Conservation (phyloP, 2,797 vertebrate species). For the Mionectes olivaceus region DNA sequence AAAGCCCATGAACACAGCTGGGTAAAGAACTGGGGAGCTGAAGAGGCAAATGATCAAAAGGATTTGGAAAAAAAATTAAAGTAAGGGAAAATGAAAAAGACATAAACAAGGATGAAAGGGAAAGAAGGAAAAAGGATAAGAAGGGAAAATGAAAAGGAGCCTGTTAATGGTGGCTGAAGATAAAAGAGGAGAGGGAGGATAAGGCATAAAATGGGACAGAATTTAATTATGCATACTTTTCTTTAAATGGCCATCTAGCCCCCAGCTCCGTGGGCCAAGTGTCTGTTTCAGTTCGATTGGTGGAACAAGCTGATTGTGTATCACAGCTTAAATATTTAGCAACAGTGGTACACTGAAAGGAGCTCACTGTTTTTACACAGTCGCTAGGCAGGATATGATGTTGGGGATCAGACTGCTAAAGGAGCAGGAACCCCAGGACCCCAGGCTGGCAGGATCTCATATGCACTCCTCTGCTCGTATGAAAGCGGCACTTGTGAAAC, state of each 20-base stretch:
- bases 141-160: slow-evolving; percentile 49
- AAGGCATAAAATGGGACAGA: slow-evolving; percentile 50
- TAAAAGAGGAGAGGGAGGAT: slow-evolving; percentile 32
- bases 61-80: slow-evolving; percentile 51
- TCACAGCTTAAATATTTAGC: neutral
- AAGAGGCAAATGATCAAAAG: slow-evolving; percentile 59
- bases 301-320: neutral
- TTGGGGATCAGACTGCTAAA: neutral
- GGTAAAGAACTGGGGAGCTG: slow-evolving; percentile 14
- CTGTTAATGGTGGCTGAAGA: slow-evolving; percentile 21
- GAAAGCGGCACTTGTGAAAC: neutral
- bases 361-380: neutral
- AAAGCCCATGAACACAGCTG: slow-evolving; percentile 44
- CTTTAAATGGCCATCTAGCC: slow-evolving; percentile 38
- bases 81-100: slow-evolving; percentile 55
- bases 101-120: slow-evolving; percentile 69
- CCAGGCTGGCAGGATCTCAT: neutral
- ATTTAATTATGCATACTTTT: slow-evolving; percentile 55
- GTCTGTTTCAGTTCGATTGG: slow-evolving; percentile 25
- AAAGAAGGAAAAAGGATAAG: slow-evolving; percentile 56
- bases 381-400: neutral
- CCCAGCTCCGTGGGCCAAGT: neutral
- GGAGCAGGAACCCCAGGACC: neutral
- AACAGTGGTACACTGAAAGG: neutral
- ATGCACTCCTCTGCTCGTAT: neutral